phyloP scores from a whole-genome alignment of 2,888 invertebrate genomes.

The Diloba caeruleocephala region DNA sequence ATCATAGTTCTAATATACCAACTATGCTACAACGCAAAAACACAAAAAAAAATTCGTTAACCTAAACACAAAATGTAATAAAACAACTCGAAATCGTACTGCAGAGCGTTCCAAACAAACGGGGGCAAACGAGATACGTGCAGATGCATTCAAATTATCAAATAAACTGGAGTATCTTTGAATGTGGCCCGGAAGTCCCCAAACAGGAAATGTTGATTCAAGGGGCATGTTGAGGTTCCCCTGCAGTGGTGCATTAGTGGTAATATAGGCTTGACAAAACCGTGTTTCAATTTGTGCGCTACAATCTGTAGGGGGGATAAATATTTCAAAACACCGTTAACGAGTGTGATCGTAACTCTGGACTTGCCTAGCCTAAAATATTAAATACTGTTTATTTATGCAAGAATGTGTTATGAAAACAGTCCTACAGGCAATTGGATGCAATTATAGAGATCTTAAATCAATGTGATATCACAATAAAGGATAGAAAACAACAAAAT shows the following conservation, averaged over 20 bases:
- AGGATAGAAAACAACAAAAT: too few species aligned
- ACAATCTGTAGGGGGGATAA: conserved; percentile 3
- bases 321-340: conserved; percentile 1
- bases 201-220: conserved; percentile 40
- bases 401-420: too few species aligned
- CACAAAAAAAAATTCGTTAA: conserved; percentile 12
- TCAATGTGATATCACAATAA: too few species aligned
- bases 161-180: conserved; percentile 33
- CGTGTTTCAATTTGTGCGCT: conserved; percentile 21
- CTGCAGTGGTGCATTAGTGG: conserved; percentile 22
- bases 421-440: too few species aligned
- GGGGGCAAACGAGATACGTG: conserved; percentile 37
- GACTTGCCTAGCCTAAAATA: too few species aligned
- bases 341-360: too few species aligned
- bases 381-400: too few species aligned
- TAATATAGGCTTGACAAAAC: conserved; percentile 14
- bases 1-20: too few species aligned
- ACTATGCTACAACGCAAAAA: conserved; percentile 6
- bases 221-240: conserved; percentile 15
- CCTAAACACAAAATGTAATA: conserved; percentile 11
- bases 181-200: conserved; percentile 18
- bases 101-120: conserved; percentile 18
- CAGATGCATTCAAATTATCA: conserved; percentile 50
- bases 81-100: conserved; percentile 28
- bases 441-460: too few species aligned